Conservation (phyloP, 2,113 vertebrate species). For the Alouatta palliata region DNA sequence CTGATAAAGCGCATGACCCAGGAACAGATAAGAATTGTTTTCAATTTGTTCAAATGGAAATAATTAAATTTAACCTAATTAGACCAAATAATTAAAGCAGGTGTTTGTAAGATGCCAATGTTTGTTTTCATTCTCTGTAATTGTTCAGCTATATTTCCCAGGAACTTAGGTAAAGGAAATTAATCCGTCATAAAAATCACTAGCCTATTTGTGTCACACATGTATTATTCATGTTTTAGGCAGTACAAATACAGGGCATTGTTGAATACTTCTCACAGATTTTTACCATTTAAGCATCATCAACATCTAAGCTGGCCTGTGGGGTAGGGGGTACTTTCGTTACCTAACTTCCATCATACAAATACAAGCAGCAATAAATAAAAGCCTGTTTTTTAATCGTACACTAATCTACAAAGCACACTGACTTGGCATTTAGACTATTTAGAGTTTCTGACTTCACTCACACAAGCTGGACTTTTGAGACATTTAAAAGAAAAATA, state of each 20-base stretch:
- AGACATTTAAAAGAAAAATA: conserved; percentile 55
- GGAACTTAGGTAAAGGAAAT: conserved; percentile 72
- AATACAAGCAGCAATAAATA: conserved; percentile 21
- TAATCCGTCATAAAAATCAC: conserved; percentile 65
- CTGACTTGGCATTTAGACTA: not conserved
- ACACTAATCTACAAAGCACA: conserved; percentile 34
- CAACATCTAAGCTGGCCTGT: not conserved
- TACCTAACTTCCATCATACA: conserved; percentile 47
- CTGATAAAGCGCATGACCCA: conserved; percentile 45
- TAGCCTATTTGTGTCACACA: conserved; percentile 57
- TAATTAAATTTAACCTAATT: conserved; percentile 76
- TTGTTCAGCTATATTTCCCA: conserved; percentile 58
- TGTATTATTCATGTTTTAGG: conserved; percentile 35
- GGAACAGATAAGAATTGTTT: conserved; percentile 68
- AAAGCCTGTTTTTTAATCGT: not conserved
- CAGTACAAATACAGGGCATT: conserved; percentile 25
- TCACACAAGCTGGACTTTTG: conserved; percentile 24
- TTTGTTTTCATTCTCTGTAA: conserved; percentile 69
- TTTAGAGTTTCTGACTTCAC: conserved; percentile 41
- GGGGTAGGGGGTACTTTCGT: conserved; percentile 38
- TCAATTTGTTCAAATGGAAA: conserved; percentile 70
- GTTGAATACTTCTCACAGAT: conserved; percentile 6
- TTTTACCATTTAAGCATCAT: conserved; percentile 63
- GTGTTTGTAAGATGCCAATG: conserved; percentile 53
- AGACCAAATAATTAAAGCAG: conserved; percentile 72